A percentile compares a stretch with the other conserved stretches of the same genome.
These are phyloP conservation scores for Syndactyla subalaris DNA, from an alignment of 2,797 vertebrate species.

Conservation along the genomic window DNA sequence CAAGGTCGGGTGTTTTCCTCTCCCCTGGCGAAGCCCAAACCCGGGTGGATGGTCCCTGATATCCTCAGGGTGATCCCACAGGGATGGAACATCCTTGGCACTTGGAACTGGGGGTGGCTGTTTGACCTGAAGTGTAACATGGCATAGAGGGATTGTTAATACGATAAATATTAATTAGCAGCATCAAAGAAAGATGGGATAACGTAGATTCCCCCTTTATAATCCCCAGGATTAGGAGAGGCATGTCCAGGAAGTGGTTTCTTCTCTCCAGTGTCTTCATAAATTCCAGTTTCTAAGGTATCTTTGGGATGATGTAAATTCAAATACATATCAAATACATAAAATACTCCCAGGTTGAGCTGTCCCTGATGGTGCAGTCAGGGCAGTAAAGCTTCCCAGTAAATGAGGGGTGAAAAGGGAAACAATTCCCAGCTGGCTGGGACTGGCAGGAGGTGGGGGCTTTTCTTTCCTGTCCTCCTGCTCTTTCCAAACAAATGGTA, in stretches of 20 bases:
- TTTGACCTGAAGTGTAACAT: not conserved
- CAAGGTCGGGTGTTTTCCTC: not conserved
- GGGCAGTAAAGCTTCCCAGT: not conserved
- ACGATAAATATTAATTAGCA: not conserved
- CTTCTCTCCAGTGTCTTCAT: not conserved
- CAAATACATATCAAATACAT: not conserved
- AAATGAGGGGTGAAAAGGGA: not conserved
- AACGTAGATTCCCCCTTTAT: not conserved
- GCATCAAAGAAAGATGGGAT: not conserved
- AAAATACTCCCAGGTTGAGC: not conserved
- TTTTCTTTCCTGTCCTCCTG: not conserved
- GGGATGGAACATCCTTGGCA: not conserved
- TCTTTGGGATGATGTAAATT: not conserved
- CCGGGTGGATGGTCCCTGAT: not conserved
- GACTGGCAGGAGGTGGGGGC: not conserved
- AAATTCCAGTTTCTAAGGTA: not conserved
- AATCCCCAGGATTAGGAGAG: not conserved
- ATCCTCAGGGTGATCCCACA: not conserved
- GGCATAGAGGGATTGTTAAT: not conserved
- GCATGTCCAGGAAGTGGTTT: not conserved
- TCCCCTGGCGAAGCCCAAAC: not conserved
- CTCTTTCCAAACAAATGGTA: not conserved
- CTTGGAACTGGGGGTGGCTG: not conserved
- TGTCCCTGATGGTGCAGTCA: not conserved
- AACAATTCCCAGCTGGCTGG: not conserved